Conservation (phyloP, 2,113 vertebrate genomes). For the Notothenia rossii region DNA sequence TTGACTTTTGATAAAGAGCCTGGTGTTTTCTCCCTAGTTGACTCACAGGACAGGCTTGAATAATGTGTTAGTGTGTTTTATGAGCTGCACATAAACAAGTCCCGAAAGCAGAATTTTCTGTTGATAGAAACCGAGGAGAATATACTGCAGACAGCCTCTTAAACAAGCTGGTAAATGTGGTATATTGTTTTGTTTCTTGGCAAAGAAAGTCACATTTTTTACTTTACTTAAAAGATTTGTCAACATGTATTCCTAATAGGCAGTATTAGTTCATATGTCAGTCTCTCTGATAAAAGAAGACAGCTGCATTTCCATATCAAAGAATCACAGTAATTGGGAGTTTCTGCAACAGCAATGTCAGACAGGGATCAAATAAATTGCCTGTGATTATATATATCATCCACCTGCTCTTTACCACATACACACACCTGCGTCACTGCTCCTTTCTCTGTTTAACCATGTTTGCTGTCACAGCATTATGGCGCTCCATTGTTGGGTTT, state of each 20-base stretch:
- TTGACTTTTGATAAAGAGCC: slow-evolving; percentile 10
- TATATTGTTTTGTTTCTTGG: slow-evolving; percentile 18
- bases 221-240: slow-evolving; percentile 15
- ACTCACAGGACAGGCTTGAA: neutral
- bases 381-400: slow-evolving; percentile 53
- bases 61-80: neutral
- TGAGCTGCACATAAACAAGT: slow-evolving; percentile 17
- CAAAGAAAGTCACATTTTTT: neutral
- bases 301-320: slow-evolving; percentile 20
- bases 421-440: slow-evolving; percentile 66
- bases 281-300: slow-evolving; percentile 2
- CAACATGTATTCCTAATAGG: slow-evolving; percentile 6
- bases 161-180: slow-evolving; percentile 2
- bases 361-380: slow-evolving; percentile 36
- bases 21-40: neutral
- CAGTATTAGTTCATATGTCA: neutral
- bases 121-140: neutral
- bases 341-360: slow-evolving; percentile 43
- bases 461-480: slow-evolving; percentile 71
- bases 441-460: slow-evolving; percentile 51
- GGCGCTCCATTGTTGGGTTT: slow-evolving; percentile 46
- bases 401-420: slow-evolving; percentile 48
- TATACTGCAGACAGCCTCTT: neutral
- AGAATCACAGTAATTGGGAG: slow-evolving; percentile 11
- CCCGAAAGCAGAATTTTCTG: neutral